phyloP scores from a whole-genome alignment of 2,113 vertebrate species.

The Alethe castanea region DNA sequence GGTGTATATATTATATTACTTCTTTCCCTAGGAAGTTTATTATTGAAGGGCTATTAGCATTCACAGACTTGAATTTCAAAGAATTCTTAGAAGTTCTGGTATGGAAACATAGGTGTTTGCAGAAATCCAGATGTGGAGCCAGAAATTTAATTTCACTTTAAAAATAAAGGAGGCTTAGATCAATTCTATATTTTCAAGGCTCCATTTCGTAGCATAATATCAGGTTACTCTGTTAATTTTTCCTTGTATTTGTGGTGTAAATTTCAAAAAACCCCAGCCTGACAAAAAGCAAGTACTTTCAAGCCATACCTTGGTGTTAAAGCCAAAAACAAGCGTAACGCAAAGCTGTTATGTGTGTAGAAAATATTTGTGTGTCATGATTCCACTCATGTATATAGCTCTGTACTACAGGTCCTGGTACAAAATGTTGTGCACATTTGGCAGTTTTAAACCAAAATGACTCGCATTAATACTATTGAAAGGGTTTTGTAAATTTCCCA shows the following conservation, averaged over 20 bases:
- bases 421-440: neutral
- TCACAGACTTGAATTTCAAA: neutral
- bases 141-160: neutral
- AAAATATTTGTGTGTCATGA: neutral
- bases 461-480: neutral
- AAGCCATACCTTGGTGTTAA: neutral
- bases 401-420: neutral
- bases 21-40: neutral
- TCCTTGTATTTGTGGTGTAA: neutral
- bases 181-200: neutral
- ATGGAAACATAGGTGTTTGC: neutral
- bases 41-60: neutral
- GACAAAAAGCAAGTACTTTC: neutral
- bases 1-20: neutral
- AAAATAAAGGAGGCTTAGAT: neutral
- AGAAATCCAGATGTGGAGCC: neutral
- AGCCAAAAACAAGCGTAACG: neutral
- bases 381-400: neutral
- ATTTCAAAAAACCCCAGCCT: neutral
- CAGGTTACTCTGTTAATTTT: constrained; percentile 7
- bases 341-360: neutral
- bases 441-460: neutral
- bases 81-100: neutral
- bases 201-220: neutral
- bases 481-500: neutral